A percentile compares a stretch with the other conserved stretches of the same genome.
Evolutionary conservation across 2,888 invertebrate genomes (phyloP).

Genomic region (Parochlus steinenii): DNA sequence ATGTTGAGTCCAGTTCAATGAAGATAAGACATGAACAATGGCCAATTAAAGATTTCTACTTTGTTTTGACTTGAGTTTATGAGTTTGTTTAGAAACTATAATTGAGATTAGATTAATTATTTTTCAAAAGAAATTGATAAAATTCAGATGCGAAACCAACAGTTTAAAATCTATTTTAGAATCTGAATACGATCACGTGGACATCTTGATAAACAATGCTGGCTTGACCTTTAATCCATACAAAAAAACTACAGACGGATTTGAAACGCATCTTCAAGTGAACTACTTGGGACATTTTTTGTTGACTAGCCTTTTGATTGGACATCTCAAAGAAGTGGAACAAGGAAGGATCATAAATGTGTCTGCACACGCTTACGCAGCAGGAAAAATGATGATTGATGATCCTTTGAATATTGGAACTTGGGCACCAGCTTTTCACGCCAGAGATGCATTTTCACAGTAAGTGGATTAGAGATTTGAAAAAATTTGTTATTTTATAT

Average conservation of each 20-base stretch:
- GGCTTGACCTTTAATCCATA: slow-evolving; percentile 45
- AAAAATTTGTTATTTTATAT: no score
- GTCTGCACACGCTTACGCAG: slow-evolving; percentile 39
- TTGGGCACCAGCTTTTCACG: slow-evolving; percentile 26
- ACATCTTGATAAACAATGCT: slow-evolving; percentile 55
- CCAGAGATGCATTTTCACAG: slow-evolving; percentile 30
- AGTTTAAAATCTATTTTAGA: no score
- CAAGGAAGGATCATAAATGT: slow-evolving; percentile 46
- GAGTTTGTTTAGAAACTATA: no score
- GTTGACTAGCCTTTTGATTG: slow-evolving; percentile 43
- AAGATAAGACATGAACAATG: no score
- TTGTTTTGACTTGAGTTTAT: no score
- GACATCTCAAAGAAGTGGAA: slow-evolving; percentile 35
- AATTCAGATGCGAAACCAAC: no score
- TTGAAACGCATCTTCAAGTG: slow-evolving; percentile 48
- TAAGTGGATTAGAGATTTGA: no score
- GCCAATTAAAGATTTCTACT: no score
- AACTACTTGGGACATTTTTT: slow-evolving; percentile 50
- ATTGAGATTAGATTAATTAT: no score
- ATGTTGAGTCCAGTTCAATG: no score
- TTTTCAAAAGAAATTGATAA: no score
- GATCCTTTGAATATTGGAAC: slow-evolving; percentile 38
- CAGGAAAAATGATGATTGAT: slow-evolving; percentile 40
- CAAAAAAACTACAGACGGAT: slow-evolving; percentile 41
- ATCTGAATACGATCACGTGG: slow-evolving; percentile 37